These are phyloP conservation scores for Lacerta viridis DNA, from an alignment of 2,797 vertebrate species.

Conservation along the genomic window DNA sequence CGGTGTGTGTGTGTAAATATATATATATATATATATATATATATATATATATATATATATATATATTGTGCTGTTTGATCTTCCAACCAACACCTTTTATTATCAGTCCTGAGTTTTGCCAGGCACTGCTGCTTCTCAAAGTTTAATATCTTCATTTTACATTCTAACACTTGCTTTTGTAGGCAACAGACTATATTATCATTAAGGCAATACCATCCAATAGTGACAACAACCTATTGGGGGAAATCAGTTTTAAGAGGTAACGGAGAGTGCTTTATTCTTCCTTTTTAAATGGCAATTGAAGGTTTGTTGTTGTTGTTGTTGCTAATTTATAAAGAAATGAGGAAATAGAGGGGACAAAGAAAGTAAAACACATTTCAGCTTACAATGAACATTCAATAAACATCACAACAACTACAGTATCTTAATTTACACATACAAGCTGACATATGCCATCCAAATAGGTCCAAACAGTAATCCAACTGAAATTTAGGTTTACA, in stretches of 20 bases:
- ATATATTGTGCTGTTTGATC: conserved; percentile 62
- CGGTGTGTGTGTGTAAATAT: too few relatives aligned
- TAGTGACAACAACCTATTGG: neutral
- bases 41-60: conserved; percentile 30
- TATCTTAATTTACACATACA: too few relatives aligned
- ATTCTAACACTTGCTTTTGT: conserved; percentile 48
- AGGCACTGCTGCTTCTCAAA: conserved; percentile 51
- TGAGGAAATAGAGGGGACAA: too few relatives aligned
- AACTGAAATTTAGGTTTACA: too few relatives aligned
- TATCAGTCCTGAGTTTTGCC: conserved; percentile 54
- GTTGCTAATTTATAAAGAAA: too few relatives aligned
- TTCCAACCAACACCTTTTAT: conserved; percentile 56
- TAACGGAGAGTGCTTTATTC: neutral
- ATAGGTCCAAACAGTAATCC: too few relatives aligned
- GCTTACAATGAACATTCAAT: too few relatives aligned
- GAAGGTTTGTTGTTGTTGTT: too few relatives aligned
- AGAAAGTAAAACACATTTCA: too few relatives aligned
- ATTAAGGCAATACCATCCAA: neutral
- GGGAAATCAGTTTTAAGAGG: neutral
- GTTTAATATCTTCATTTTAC: conserved; percentile 70
- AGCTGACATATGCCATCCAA: too few relatives aligned
- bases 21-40: too few relatives aligned
- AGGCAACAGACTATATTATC: conserved; percentile 54
- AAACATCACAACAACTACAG: too few relatives aligned
- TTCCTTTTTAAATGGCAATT: neutral